Base-by-base conservation (phyloP, 2,888 invertebrate species). In the Germaria angustata region DNA sequence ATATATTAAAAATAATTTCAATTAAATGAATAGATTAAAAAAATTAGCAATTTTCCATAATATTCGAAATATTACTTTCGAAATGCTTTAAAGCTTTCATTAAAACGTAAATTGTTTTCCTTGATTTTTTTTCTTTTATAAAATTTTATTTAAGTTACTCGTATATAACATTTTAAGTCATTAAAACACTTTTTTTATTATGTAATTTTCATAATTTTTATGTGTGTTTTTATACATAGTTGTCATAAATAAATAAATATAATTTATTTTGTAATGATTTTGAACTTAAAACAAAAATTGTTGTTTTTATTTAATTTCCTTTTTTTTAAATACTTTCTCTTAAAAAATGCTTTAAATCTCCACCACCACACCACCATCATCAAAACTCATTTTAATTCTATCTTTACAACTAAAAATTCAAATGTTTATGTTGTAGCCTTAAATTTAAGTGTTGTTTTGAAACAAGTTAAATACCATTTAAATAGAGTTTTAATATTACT, bases 361-460 rank as follows among this genome's bases (percentile, higher is more conserved):
- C 72, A 82, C 71, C 82, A 82, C 82, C 82, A 82, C 77, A 82
- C 77, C 79, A 79, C 63, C n/a, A 68, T 28, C 3, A 79, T 17
- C 79, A 53, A 77, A 79, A 79, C 59, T 80, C 22, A 28, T 15
- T 68, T 51, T 53, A 32, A 36, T 34, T 46, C 36, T 57, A 20
- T 57, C 41, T 55, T 61, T 28, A 32, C 32, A 55, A 63, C 7
- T 8, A 46, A 1, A 20, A 49, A 44, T n/a, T 24, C 9, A 41
- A 46, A 28, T 68, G 39, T 28, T 61, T 71, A 65, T 51, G 22
- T 68, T 68, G 57, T 73, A 73, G 79, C 79, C 72, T 80, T 80
- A 81, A 73, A 41, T 66, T 72, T 68, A 73, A 63, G 55, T 78
- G 55, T 20, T 36, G 39, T 57, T 5, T 59, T 51, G 65, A 53